Conservation (phyloP, 2,888 invertebrate species). For the Epicampocera succincta region DNA sequence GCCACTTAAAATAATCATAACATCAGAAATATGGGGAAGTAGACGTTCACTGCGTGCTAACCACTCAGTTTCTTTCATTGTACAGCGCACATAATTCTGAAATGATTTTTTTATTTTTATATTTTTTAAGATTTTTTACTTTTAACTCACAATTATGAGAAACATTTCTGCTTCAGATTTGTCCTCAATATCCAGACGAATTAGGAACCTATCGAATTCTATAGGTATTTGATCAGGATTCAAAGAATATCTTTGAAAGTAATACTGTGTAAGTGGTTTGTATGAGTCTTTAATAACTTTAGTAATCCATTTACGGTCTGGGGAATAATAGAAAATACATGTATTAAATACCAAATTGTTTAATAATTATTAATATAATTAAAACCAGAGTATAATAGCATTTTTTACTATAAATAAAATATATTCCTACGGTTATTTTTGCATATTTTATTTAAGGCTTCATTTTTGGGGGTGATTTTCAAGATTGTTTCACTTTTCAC, state of each 20-base stretch:
- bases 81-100: constrained; percentile 77
- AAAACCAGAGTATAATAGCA: too few relatives aligned
- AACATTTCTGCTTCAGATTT: constrained; percentile 75
- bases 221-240: constrained; percentile 71
- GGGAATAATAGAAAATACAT: background rate
- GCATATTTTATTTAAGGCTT: too few relatives aligned
- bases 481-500: too few relatives aligned
- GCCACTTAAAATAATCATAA: constrained; percentile 74
- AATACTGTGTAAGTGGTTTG: constrained; percentile 75
- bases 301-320: constrained; percentile 77
- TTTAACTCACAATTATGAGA: constrained; percentile 74
- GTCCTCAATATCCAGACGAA: constrained; percentile 72
- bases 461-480: too few relatives aligned
- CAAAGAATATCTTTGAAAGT: constrained; percentile 76
- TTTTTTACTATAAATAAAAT: too few relatives aligned
- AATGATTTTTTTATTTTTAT: background rate
- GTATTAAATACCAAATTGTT: too few relatives aligned
- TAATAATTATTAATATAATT: too few relatives aligned
- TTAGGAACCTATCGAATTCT: constrained; percentile 76
- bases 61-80: constrained; percentile 77
- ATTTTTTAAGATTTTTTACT: background rate
- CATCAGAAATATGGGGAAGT: constrained; percentile 74
- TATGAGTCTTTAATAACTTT: constrained; percentile 74
- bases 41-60: constrained; percentile 74
- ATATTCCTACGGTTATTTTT: too few relatives aligned